A percentile compares a stretch with the other conserved stretches of the same genome.
Conservation (phyloP, 92 coral and sea anemone species). For the Diadumene lineata region DNA sequence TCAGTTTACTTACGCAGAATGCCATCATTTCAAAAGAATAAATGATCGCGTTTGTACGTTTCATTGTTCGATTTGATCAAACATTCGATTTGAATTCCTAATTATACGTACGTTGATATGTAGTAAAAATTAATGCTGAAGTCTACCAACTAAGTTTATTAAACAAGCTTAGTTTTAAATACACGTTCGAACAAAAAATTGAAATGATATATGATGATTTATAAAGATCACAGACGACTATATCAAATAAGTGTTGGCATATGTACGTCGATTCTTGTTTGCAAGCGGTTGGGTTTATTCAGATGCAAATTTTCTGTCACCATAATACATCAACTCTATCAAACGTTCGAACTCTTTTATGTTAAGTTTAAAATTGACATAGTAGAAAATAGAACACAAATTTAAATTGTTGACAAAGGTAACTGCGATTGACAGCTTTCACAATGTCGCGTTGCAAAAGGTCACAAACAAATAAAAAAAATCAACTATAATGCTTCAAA, state of each 20-base stretch:
- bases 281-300: not conserved
- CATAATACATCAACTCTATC: not conserved
- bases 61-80: not conserved
- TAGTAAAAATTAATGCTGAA: too few species aligned
- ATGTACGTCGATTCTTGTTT: too few species aligned
- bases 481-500: not conserved
- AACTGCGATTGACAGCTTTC: conserved; percentile 7
- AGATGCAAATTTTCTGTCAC: not conserved
- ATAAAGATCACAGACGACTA: too few species aligned
- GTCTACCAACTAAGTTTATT: too few species aligned
- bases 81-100: not conserved
- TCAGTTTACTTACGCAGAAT: not conserved
- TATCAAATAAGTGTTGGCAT: too few species aligned
- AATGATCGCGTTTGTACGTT: not conserved
- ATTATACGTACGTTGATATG: not conserved
- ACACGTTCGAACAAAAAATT: too few species aligned
- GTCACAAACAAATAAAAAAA: not conserved
- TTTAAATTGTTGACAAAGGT: not conserved
- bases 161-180: too few species aligned
- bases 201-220: too few species aligned
- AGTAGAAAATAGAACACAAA: conserved; percentile 4
- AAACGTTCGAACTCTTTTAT: not conserved
- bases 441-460: not conserved
- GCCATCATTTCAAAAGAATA: not conserved
- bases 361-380: conserved; percentile 2